phyloP scores from a whole-genome alignment of 2,888 invertebrate species.

The Tolmerus cingulatus region DNA sequence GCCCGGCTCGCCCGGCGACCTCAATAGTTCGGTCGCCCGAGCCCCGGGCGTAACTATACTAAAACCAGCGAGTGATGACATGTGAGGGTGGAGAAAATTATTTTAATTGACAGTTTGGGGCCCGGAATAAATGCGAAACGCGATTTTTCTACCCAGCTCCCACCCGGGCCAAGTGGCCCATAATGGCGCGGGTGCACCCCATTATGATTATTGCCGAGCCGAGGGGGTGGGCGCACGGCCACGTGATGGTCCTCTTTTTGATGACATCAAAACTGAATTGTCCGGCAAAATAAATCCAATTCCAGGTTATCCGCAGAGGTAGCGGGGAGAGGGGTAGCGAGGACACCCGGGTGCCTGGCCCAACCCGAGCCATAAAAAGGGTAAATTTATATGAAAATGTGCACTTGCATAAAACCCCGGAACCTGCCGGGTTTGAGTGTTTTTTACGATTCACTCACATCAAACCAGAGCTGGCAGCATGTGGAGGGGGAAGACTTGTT shows the following conservation, averaged over 20 bases:
- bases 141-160: conserved; percentile 25
- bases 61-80: conserved; percentile 42
- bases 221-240: neutral
- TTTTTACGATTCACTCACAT: conserved; percentile 28
- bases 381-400: conserved; percentile 29
- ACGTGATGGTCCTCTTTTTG: conserved; percentile 31
- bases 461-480: neutral
- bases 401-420: conserved; percentile 17
- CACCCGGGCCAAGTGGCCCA: neutral
- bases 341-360: neutral
- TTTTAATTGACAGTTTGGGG: conserved; percentile 40
- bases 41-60: conserved; percentile 2
- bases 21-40: neutral
- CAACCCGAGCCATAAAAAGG: neutral
- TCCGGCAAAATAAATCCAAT: conserved; percentile 38
- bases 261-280: conserved; percentile 42
- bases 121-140: conserved; percentile 25
- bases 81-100: conserved; percentile 36
- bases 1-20: neutral
- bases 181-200: conserved; percentile 19
- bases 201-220: conserved; percentile 39
- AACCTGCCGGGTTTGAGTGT: conserved; percentile 8
- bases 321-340: neutral
- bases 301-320: conserved; percentile 9
- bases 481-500: neutral